phyloP scores from a whole-genome alignment of 2,113 vertebrate genomes.

The Danionella cerebrum region DNA sequence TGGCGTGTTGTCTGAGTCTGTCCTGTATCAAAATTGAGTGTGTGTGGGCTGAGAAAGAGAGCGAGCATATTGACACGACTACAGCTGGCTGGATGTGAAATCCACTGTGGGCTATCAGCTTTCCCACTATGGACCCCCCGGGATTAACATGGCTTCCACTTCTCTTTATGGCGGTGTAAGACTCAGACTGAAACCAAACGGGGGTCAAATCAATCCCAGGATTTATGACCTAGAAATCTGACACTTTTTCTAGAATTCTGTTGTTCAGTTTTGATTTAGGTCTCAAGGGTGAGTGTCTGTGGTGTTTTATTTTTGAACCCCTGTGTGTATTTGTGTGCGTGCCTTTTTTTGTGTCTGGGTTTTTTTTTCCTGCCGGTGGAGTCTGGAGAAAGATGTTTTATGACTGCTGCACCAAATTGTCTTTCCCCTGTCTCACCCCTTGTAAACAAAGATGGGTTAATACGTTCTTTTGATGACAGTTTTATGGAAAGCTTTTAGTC shows the following conservation, averaged over 20 bases:
- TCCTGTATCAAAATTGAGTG: conserved; percentile 31
- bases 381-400: conserved; percentile 60
- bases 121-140: conserved; percentile 80
- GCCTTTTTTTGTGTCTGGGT: conserved; percentile 34
- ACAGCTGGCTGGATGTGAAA: conserved; percentile 70
- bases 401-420: conserved; percentile 68
- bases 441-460: conserved; percentile 79
- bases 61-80: conserved; percentile 83
- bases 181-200: conserved; percentile 81
- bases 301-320: conserved; percentile 11
- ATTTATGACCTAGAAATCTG: conserved; percentile 98
- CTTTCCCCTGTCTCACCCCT: conserved; percentile 62
- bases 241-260: conserved; percentile 90
- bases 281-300: conserved; percentile 66
- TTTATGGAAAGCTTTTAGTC: conserved; percentile 79
- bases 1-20: conserved; percentile 42
- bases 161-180: conserved; percentile 82
- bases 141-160: conserved; percentile 74
- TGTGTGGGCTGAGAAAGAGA: conserved; percentile 49
- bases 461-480: conserved; percentile 70
- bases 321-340: conserved; percentile 44
- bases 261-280: conserved; percentile 82
- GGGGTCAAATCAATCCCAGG: conserved; percentile 96
- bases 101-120: conserved; percentile 78
- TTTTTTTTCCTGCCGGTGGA: no score